Percentiles rank a stretch among this genome's conserved stretches.
Conservation (phyloP, 2,888 invertebrate species). For the Shargacucullia verbasci region DNA sequence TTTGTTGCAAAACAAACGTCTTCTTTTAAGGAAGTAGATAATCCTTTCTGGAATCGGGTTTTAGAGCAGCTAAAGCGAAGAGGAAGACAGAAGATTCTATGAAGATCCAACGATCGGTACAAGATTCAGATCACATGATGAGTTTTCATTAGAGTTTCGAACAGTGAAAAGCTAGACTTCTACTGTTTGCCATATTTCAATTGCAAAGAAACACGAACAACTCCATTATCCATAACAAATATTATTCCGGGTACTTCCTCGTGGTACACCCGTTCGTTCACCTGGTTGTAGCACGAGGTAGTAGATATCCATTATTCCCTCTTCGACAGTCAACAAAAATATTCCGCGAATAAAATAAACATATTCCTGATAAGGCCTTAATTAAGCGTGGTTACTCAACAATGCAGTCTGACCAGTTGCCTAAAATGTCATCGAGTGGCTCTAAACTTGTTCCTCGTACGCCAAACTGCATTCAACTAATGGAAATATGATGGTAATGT, state of each 20-base stretch:
- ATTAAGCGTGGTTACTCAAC: conserved; percentile 47
- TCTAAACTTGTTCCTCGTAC: conserved; percentile 24
- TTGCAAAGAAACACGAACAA: too few species aligned
- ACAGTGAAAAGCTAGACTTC: too few species aligned
- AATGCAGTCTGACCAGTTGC: conserved; percentile 56
- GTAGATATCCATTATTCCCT: too few species aligned
- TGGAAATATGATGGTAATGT: conserved; percentile 19
- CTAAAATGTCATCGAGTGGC: conserved; percentile 52
- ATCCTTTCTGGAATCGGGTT: conserved; percentile 18
- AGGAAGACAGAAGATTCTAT: not conserved
- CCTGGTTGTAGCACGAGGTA: too few species aligned
- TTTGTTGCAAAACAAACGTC: conserved; percentile 31
- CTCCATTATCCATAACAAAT: too few species aligned
- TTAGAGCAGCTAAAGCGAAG: conserved; percentile 1
- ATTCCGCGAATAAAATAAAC: conserved; percentile 35
- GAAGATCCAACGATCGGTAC: too few species aligned
- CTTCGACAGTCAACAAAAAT: too few species aligned
- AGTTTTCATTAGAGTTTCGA: too few species aligned
- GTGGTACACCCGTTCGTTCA: too few species aligned
- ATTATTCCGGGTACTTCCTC: too few species aligned
- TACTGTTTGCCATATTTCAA: too few species aligned
- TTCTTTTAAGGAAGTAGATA: not conserved
- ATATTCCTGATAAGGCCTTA: conserved; percentile 22
- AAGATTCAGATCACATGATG: too few species aligned
- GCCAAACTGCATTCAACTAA: conserved; percentile 25